Evolutionary conservation across 2,113 vertebrate species (phyloP), one percentile per base, ranked within the genome.

Genomic region (Menura novaehollandiae): DNA sequence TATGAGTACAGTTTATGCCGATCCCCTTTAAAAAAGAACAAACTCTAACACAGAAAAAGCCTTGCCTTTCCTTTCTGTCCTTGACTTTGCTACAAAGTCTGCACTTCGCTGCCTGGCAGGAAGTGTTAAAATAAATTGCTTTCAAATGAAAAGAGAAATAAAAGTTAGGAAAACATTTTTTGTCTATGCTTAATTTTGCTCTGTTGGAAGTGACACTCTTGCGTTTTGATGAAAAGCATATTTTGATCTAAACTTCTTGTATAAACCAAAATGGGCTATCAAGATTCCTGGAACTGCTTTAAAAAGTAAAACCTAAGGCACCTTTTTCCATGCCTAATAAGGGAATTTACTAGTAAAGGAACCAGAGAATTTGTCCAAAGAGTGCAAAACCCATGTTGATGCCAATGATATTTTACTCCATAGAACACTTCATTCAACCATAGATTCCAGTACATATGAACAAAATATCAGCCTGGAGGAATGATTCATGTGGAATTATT

Each of bases 321-420:
- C 92, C 85, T 97, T 97, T 98, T 98, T 98, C 97, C 97, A 97
- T 27, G 93, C 94, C 97, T 97, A 97, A 97, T 97, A 98, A 96
- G 97, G 97, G 28, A 93, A 88, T 93, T 96, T 93, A 85, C 66
- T 93, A 52, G 86, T 88, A 68, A 96, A 96, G 88, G 78, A 97
- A 74, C 69, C 64, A 90, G 82, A 96, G 96, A 95, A 96, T 90
- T 93, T 91, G 82, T 91, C 63, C 60, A 95, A 96, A 87, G 37
- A 89, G 76, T 60, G 60, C 94, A 97, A 97, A 98, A 63, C 93
- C 53, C 68, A 28, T 66, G 66, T 93, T 86, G 68, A 88, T 95
- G 96, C 95, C 92, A 91, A 15, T 39, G 85, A 91, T 95, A 74
- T 85, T 96, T 97, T 85, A 91, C 87, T 94, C 91, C 64, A 67